Conservation (phyloP, 2,888 invertebrate genomes). For the Lymantria monacha region DNA sequence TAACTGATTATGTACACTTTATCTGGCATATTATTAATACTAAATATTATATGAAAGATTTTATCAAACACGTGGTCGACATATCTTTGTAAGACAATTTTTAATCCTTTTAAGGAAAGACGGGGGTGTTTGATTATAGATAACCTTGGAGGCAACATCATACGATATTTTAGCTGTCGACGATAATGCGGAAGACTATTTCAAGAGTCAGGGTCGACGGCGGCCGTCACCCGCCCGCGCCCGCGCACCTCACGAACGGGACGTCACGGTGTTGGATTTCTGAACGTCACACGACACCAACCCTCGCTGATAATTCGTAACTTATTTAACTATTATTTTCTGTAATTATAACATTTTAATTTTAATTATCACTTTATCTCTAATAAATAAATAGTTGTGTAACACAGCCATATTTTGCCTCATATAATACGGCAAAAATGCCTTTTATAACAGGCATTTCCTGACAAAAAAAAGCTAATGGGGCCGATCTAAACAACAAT, state of each 20-base stretch:
- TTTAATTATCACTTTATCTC: no score
- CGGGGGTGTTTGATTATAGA: constrained; percentile 51
- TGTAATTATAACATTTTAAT: no score
- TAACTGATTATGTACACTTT: no score
- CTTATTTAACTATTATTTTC: no score
- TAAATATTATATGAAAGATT: no score
- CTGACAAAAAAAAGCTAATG: no score
- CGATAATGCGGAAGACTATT: constrained; percentile 82
- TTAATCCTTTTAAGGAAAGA: constrained; percentile 57
- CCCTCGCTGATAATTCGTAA: constrained; percentile 23
- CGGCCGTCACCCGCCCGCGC: constrained; percentile 68
- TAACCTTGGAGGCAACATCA: constrained; percentile 69
- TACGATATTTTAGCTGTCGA: constrained; percentile 78
- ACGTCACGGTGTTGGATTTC: constrained; percentile 62
- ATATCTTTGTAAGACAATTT: constrained; percentile 43
- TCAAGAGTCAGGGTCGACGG: constrained; percentile 79
- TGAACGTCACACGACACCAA: constrained; percentile 46
- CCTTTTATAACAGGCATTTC: no score
- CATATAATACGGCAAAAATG: no score
- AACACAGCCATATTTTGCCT: no score
- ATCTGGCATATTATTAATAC: no score
- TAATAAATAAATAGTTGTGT: no score
- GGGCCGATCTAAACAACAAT: no score
- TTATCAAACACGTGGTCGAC: constrained; percentile 18
- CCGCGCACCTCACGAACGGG: constrained; percentile 46